phyloP scores from a whole-genome alignment of 2,797 vertebrate species.

The Smutsia gigantea region DNA sequence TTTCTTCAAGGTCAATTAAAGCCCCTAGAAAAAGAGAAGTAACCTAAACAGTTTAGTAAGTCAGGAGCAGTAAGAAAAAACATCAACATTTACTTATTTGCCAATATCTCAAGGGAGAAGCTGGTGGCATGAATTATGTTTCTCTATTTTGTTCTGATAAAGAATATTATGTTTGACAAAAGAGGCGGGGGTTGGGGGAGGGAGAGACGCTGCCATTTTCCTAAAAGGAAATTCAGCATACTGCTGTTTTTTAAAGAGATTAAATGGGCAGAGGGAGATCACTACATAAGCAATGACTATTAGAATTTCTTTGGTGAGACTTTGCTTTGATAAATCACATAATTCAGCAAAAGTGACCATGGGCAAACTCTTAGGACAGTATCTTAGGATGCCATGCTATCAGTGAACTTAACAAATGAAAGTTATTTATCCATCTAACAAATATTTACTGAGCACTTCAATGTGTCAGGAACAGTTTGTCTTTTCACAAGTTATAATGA shows the following conservation, averaged over 20 bases:
- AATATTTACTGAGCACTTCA: background rate
- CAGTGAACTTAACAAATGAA: background rate
- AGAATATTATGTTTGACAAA: background rate
- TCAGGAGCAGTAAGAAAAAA: background rate
- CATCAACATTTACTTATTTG: background rate
- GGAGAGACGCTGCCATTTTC: background rate
- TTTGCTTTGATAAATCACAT: background rate
- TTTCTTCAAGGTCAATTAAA: conserved; percentile 28
- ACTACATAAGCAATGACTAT: background rate
- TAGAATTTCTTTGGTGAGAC: background rate
- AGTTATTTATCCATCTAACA: background rate
- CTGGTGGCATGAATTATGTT: background rate
- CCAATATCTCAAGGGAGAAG: background rate
- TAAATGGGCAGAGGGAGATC: background rate
- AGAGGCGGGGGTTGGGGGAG: too few species aligned
- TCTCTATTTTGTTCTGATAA: background rate
- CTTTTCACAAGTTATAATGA: background rate
- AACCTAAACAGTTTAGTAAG: background rate
- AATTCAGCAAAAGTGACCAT: background rate
- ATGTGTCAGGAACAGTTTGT: background rate
- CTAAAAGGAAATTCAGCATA: background rate
- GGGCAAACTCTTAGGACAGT: background rate
- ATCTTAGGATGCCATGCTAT: background rate
- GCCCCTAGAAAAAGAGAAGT: background rate
- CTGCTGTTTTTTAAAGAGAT: background rate